These are phyloP conservation scores for Stenchaetothrips biformis DNA, from an alignment of 2,888 invertebrate species.

Conservation along the genomic window DNA sequence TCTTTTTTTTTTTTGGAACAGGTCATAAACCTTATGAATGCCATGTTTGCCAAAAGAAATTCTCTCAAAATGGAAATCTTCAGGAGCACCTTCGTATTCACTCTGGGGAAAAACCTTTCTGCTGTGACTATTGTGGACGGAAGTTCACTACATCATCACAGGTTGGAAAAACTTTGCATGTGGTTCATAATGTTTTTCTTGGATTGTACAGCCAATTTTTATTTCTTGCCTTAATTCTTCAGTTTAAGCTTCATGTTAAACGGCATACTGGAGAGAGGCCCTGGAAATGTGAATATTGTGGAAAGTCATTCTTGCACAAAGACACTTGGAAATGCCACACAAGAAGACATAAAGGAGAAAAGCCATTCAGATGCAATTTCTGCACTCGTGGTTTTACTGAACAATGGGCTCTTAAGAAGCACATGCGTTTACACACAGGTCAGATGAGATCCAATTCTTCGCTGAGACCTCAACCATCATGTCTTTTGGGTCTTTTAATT, in stretches of 20 bases:
- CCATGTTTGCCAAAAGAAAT: constrained; percentile 63
- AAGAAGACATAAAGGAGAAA: constrained; percentile 60
- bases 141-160: constrained; percentile 69
- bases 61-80: constrained; percentile 73
- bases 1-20: constrained; percentile 30
- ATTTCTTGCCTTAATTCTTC: constrained; percentile 20
- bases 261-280: constrained; percentile 57
- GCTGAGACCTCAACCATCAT: background rate
- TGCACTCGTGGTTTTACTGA: constrained; percentile 59
- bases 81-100: constrained; percentile 72
- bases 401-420: constrained; percentile 61
- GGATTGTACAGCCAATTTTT: too few relatives aligned
- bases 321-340: constrained; percentile 61
- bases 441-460: constrained; percentile 31
- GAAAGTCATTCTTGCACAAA: constrained; percentile 56
- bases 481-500: background rate
- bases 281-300: constrained; percentile 56
- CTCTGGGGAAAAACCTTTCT: constrained; percentile 70
- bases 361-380: constrained; percentile 58
- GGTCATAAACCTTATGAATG: constrained; percentile 63
- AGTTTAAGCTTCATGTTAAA: constrained; percentile 59
- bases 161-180: constrained; percentile 28
- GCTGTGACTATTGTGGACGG: constrained; percentile 61
- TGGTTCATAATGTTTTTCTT: background rate
- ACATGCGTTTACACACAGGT: constrained; percentile 59